Evolutionary conservation across 2,888 invertebrate species (phyloP).

Genomic region (Drosophila mimetica): DNA sequence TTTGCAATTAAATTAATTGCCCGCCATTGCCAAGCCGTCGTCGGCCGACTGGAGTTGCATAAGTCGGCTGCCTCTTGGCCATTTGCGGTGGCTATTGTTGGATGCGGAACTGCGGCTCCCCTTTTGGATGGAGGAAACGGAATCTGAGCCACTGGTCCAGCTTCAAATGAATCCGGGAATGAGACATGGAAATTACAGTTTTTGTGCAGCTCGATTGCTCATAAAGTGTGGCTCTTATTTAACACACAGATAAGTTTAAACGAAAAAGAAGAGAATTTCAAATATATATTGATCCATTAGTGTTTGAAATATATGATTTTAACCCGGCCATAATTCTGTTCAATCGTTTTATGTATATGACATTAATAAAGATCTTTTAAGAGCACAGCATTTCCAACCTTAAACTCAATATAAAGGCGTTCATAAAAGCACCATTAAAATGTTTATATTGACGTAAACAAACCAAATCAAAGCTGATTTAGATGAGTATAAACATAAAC

Average conservation of each 20-base stretch:
- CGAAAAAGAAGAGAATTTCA: background rate
- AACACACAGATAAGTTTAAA: background rate
- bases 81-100: slow-evolving; percentile 30
- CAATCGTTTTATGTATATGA: background rate
- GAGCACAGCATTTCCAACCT: background rate
- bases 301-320: background rate
- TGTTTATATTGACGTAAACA: slow-evolving; percentile 2
- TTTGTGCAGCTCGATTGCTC: background rate
- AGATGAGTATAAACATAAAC: background rate
- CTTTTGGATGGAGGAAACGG: slow-evolving; percentile 18
- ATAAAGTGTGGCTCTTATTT: background rate
- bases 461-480: slow-evolving; percentile 1
- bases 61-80: slow-evolving; percentile 37
- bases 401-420: slow-evolving; percentile 2
- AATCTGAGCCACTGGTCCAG: slow-evolving; percentile 17
- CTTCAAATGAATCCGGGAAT: slow-evolving; percentile 11
- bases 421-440: slow-evolving; percentile 4
- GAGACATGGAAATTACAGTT: background rate
- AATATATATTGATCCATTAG: background rate
- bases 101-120: slow-evolving; percentile 25
- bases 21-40: slow-evolving; percentile 40
- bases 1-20: slow-evolving; percentile 70
- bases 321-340: background rate
- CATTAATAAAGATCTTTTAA: background rate
- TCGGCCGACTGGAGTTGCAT: slow-evolving; percentile 44